phyloP scores from a whole-genome alignment of 2,888 invertebrate genomes.

The Pardosa pseudoannulata region DNA sequence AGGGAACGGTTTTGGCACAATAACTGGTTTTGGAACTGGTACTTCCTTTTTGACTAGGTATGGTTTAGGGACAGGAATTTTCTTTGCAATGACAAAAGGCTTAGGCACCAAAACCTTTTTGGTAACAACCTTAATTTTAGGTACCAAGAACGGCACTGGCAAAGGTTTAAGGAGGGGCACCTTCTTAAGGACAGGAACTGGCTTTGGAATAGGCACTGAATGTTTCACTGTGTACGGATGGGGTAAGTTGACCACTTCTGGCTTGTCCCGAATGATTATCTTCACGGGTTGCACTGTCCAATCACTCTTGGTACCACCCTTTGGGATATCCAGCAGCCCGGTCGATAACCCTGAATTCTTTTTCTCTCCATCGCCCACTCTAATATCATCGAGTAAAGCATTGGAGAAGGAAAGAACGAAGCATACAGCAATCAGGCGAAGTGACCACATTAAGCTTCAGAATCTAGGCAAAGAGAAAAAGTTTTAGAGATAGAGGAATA shows the following conservation, averaged over 20 bases:
- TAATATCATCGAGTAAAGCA: background rate
- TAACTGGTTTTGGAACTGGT: slow-evolving; percentile 48
- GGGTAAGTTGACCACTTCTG: slow-evolving; percentile 46
- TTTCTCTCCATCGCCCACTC: background rate
- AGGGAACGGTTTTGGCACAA: slow-evolving; percentile 52
- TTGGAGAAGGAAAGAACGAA: too few species aligned
- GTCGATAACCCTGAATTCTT: background rate
- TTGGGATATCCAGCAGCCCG: slow-evolving; percentile 16
- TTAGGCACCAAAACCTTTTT: slow-evolving; percentile 55
- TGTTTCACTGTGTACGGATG: slow-evolving; percentile 56
- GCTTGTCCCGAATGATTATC: slow-evolving; percentile 58
- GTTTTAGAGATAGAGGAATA: too few species aligned
- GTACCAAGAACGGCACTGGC: slow-evolving; percentile 52
- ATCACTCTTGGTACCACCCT: slow-evolving; percentile 42
- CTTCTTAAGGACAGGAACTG: slow-evolving; percentile 46
- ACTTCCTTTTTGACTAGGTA: slow-evolving; percentile 48
- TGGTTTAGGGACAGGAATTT: slow-evolving; percentile 63
- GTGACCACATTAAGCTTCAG: too few species aligned
- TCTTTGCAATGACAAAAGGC: slow-evolving; percentile 43
- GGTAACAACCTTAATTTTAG: slow-evolving; percentile 39
- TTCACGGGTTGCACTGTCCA: slow-evolving; percentile 68
- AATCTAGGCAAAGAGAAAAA: too few species aligned
- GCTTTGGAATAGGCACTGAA: slow-evolving; percentile 45
- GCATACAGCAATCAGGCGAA: too few species aligned
- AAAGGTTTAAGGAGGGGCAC: slow-evolving; percentile 62